A percentile compares a stretch with the other conserved stretches of the same genome.
Conservation (phyloP, 2,888 invertebrate genomes). For the Brachyopa scutellaris region DNA sequence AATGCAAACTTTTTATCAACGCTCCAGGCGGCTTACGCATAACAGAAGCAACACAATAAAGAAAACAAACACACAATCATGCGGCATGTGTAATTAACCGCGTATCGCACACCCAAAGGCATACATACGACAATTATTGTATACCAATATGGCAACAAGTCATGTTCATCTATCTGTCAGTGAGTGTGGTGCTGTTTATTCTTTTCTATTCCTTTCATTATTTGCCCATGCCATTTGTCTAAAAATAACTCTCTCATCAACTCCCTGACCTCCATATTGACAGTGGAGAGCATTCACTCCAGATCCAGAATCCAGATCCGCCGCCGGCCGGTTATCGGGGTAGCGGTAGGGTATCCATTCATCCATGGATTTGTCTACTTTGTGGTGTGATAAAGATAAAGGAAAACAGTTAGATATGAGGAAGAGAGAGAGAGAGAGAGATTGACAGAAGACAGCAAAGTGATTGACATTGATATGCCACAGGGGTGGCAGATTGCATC, state of each 20-base stretch:
- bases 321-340: too few species aligned
- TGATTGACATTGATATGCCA: slow-evolving; percentile 70
- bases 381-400: slow-evolving; percentile 49
- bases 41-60: slow-evolving; percentile 10
- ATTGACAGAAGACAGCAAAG: slow-evolving; percentile 47
- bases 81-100: slow-evolving; percentile 68
- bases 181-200: background rate
- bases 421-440: too few species aligned
- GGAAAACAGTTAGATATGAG: background rate
- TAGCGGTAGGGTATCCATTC: slow-evolving; percentile 26
- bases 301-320: slow-evolving; percentile 4
- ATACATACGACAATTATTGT: slow-evolving; percentile 41
- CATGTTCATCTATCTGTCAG: slow-evolving; percentile 59
- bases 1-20: slow-evolving; percentile 29
- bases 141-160: slow-evolving; percentile 58
- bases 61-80: slow-evolving; percentile 44
- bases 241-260: slow-evolving; percentile 55
- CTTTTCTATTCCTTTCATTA: slow-evolving; percentile 23
- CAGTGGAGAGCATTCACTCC: slow-evolving; percentile 57
- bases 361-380: slow-evolving; percentile 17
- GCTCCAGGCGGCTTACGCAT: slow-evolving; percentile 13
- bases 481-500: slow-evolving; percentile 64
- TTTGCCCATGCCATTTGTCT: slow-evolving; percentile 39
- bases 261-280: slow-evolving; percentile 66
- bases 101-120: slow-evolving; percentile 16